Evolutionary conservation across 2,797 vertebrate species (phyloP), one percentile per base, ranked within the genome.

Genomic region (Galaxias olidus): DNA sequence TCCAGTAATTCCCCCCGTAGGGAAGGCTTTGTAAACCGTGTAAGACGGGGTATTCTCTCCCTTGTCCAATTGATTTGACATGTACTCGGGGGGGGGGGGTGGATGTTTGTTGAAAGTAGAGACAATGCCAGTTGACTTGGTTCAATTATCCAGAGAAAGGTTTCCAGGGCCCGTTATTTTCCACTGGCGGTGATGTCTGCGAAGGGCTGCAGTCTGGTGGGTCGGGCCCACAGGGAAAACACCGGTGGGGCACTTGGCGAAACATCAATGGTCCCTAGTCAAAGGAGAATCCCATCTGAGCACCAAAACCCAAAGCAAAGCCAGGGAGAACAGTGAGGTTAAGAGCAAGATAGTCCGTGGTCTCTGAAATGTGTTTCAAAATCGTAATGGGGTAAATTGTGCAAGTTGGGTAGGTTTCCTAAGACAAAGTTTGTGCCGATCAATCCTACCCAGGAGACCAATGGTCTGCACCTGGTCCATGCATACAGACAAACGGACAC

Each of bases 341-440:
- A 30, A 30, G 30, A 30, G 3, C 30, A 30, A 30, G 30, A 6
- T 30, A 30, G 6, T 30, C 30, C 30, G 6, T 2, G 30, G 30
- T 30, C 30, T 30, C 30, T 30, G 6, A 6, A 3, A 3, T 30
- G 30, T 30, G 30, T 30, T 30, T 69, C 60, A 17, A 0, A 58
- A 81, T 84, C 65, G 73, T 63, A 66, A 54, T 74, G 46, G 9
- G 4, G 14, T n/a, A n/a, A n/a, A n/a, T n/a, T n/a, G n/a, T n/a
- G n/a, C n/a, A n/a, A n/a, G n/a, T 80, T 76, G 68, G 48, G 54
- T 61, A 76, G 77, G 66, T 68, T 51, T 73, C 59, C 55, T 63
- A 59, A 68, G 20, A 40, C 40, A 49, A 60, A 69, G 63, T 52
- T 58, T 51, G 41, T n/a, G 59, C 48, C 70, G 42, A 65, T 20